Evolutionary conservation across 2,888 invertebrate species (phyloP), one percentile per base, ranked within the genome.

Genomic region (Dromius quadrimaculatus): DNA sequence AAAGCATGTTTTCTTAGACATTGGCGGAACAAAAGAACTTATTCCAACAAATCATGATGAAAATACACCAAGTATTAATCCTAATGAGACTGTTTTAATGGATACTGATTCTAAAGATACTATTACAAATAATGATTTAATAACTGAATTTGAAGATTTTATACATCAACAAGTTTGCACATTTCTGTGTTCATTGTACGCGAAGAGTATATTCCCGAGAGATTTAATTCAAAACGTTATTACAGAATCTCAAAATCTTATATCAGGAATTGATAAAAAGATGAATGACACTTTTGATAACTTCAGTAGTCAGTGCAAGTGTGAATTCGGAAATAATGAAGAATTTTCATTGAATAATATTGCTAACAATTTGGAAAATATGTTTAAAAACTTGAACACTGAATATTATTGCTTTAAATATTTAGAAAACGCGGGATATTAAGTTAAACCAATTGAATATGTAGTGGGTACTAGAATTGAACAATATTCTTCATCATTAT

Each of bases 351-450:
- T 59, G 13, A n/a, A 28, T 34, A 11, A 59, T 13, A 32, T 34
- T 3, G 6, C 34, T 11, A 9, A 34, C 13, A 8, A 1, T 32
- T 59, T 59, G 11, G 32, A 28, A 59, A 28, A 28, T 28, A 28
- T 59, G 34, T 34, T 59, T 1, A 59, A 28, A 28, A 34, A 3
- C 17, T 28, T 59, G 13, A 15, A 59, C 34, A 59, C 13, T 54
- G 54, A 54, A 23, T 59, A 28, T 59, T 19, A 34, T 19, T 2
- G 32, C 34, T 59, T 32, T 15, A 59, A 59, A 34, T 59, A 28
- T 34, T 59, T 59, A 28, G 59, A 59, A 59, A n/a, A 59, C 8
- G n/a, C 59, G 8, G 59, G 34, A 4, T 59, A 34, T 17, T 59
- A 17, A 15, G 15, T 59, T 8, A 34, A 28, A 19, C 59, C 59